Conservation (phyloP, 1,140 invertebrate genomes). For the Ceratitis capitata region DNA sequence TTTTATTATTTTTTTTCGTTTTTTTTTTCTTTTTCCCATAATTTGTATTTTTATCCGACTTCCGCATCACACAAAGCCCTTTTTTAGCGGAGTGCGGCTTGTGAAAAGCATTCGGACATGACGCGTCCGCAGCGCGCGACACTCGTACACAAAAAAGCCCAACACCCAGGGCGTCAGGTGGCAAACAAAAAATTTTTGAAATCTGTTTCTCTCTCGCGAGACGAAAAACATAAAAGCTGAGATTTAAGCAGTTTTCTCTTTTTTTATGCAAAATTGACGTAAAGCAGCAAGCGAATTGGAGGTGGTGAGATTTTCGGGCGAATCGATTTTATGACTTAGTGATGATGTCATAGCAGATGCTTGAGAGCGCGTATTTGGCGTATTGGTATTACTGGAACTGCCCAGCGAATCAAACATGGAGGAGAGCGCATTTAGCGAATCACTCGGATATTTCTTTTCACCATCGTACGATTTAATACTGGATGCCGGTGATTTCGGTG, state of each 20-base stretch:
- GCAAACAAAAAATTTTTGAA: constrained; percentile 46
- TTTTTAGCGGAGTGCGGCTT: constrained; percentile 25
- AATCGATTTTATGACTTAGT: constrained; percentile 45
- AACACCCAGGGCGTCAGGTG: constrained; percentile 39
- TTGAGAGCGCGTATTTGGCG: constrained; percentile 37
- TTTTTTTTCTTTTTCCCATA: background rate
- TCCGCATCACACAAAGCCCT: constrained; percentile 16
- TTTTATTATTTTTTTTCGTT: background rate
- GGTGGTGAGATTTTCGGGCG: constrained; percentile 58
- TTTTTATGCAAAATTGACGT: constrained; percentile 63
- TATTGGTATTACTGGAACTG: constrained; percentile 46
- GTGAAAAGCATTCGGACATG: constrained; percentile 36
- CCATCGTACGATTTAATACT: constrained; percentile 65
- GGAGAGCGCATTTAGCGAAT: constrained; percentile 81
- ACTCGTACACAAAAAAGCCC: constrained; percentile 20
- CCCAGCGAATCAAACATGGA: constrained; percentile 83
- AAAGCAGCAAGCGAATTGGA: constrained; percentile 59
- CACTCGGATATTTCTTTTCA: constrained; percentile 70
- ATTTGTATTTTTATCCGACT: background rate
- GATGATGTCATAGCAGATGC: constrained; percentile 16
- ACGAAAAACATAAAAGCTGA: constrained; percentile 60
- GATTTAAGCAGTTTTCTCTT: constrained; percentile 64
- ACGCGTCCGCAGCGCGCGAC: constrained; percentile 9
- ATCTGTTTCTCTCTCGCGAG: constrained; percentile 47
- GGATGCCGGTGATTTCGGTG: constrained; percentile 75